phyloP scores from a whole-genome alignment of 2,113 vertebrate genomes.

The Melanerpes formicivorus region DNA sequence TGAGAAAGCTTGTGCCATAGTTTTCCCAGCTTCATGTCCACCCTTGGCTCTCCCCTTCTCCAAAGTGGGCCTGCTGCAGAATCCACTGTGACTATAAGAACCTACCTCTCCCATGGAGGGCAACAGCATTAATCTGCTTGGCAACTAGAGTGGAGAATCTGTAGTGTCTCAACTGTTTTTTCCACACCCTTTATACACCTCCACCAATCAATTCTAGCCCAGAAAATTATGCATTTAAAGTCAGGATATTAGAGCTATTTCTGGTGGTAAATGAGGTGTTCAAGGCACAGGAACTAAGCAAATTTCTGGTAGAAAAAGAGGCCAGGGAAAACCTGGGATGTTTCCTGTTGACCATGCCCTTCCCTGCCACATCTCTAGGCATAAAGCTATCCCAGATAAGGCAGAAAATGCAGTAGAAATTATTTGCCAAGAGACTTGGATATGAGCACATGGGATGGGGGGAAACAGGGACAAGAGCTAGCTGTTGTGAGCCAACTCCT shows the following conservation, averaged over 20 bases:
- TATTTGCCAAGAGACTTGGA: background rate
- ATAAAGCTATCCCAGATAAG: background rate
- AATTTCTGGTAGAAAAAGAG: background rate
- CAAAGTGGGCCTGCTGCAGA: background rate
- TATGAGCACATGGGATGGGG: background rate
- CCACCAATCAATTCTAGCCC: background rate
- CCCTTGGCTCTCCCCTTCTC: background rate
- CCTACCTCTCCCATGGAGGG: background rate
- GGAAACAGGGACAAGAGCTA: background rate
- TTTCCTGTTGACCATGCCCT: background rate
- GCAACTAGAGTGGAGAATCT: background rate
- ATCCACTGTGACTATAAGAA: background rate
- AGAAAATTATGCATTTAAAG: background rate
- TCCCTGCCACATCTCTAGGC: background rate
- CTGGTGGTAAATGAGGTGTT: background rate
- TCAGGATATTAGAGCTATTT: background rate
- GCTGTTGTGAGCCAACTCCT: background rate
- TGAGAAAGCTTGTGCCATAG: background rate
- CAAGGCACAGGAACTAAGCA: background rate
- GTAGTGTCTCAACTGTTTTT: background rate
- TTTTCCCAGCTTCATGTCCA: background rate
- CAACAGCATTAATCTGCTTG: background rate
- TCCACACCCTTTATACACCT: background rate
- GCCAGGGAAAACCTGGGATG: background rate
- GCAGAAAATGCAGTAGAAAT: background rate